Percentiles rank a stretch among this genome's conserved stretches.
Conservation (phyloP, 2,113 vertebrate species). For the Ameiurus melas region DNA sequence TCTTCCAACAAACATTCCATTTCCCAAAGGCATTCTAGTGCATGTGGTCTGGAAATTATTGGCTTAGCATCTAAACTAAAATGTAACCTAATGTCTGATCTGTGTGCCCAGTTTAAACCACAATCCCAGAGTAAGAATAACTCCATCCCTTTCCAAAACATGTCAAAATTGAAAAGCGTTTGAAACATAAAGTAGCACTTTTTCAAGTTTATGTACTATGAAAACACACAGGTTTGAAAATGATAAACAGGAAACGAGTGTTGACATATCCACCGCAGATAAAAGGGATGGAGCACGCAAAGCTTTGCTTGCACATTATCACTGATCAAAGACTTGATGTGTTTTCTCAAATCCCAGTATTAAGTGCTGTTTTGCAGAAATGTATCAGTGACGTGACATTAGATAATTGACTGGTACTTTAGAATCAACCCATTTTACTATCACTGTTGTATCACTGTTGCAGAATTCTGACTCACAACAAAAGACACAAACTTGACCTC, state of each 20-base stretch:
- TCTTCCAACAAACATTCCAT: constrained; percentile 9
- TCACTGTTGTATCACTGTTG: not conserved
- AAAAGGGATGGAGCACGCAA: not conserved
- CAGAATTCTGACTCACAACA: not conserved
- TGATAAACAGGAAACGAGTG: constrained; percentile 47
- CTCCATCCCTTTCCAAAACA: constrained; percentile 9
- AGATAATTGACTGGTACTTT: not conserved
- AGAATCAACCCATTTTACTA: not conserved
- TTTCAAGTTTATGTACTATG: constrained; percentile 29
- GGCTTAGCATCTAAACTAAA: constrained; percentile 27
- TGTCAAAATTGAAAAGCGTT: constrained; percentile 22
- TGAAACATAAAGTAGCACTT: constrained; percentile 15
- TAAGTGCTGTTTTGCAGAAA: not conserved
- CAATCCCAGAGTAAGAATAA: constrained; percentile 38
- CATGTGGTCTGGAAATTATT: constrained; percentile 45
- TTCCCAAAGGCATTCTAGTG: constrained; percentile 40
- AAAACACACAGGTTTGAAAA: constrained; percentile 33
- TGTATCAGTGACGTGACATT: not conserved
- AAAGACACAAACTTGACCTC: not conserved
- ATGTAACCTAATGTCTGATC: constrained; percentile 39
- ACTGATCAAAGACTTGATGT: constrained; percentile 9
- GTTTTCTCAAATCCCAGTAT: not conserved
- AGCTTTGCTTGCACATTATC: not conserved
- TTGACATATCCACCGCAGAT: not conserved
- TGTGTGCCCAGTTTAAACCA: constrained; percentile 22